Base-by-base conservation (phyloP, 2,888 invertebrate genomes). In the Tridacna crocea region DNA sequence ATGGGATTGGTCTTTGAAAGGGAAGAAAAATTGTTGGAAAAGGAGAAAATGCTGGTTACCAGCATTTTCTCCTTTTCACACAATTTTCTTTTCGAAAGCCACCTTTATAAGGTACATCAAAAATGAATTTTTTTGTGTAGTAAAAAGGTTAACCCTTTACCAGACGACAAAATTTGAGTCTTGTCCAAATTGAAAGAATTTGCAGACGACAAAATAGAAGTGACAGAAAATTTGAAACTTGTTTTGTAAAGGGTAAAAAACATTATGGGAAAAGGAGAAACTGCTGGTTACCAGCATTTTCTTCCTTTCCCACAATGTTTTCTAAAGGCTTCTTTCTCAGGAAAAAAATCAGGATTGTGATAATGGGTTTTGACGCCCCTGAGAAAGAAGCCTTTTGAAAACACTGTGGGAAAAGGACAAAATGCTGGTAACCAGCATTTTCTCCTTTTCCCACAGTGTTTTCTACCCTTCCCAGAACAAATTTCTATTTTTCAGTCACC, bases 381-480 rank as follows among this genome's bases (percentile, higher is more conserved):
- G n/a, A 60, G 51, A 51, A 11, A n/a, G n/a, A n/a, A 55, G 11
- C 55, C 19, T 55, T 55, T 55, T 61, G 24, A 24, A 61, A 61
- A 61, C 61, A 61, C 6, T 13, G n/a, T 61, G 24, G 24, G 13
- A 61, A 61, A 24, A 61, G n/a, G 22, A 61, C 8, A 61, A 61
- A 61, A 22, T 61, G 61, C 4, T 61, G 22, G 22, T 19, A 10
- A 61, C 22, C 22, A 24, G 24, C 61, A 61, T 22, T 61, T 61
- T 61, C 61, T 61, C 61, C 61, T 61, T 61, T 61, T 61, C 22
- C 61, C 61, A 24, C 61, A 61, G 13, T 61, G 24, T 61, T 55
- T 55, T 55, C 51, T 15, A 51, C n/a, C n/a, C n/a, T n/a, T n/a
- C n/a, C n/a, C n/a, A n/a, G n/a, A n/a, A n/a, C n/a, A n/a, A n/a